phyloP scores from a whole-genome alignment of 2,888 invertebrate genomes.

The Ornithoptera alexandrae region DNA sequence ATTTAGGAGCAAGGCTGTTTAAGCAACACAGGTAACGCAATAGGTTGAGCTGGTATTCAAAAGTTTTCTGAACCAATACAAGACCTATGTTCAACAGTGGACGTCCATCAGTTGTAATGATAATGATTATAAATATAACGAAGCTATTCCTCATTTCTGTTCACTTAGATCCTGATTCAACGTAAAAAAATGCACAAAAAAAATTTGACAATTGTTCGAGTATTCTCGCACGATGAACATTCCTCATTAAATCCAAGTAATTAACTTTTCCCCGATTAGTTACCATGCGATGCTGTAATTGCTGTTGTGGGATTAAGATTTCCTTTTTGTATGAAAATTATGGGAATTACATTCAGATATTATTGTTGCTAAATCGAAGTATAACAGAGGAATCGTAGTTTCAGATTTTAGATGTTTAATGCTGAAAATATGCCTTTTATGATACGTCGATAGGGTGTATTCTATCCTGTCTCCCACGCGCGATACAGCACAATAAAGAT shows the following conservation, averaged over 20 bases:
- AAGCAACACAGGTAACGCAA: neutral
- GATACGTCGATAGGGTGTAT: too few relatives aligned
- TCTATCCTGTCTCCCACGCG: too few relatives aligned
- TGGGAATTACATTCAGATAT: neutral
- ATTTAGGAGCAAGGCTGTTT: neutral
- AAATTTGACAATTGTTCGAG: neutral
- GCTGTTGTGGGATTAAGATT: conserved; percentile 15
- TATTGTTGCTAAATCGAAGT: neutral
- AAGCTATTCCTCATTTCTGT: too few relatives aligned
- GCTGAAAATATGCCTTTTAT: too few relatives aligned
- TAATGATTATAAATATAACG: too few relatives aligned
- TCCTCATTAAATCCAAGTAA: conserved; percentile 16
- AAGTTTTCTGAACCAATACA: neutral
- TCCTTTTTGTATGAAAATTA: conserved; percentile 21
- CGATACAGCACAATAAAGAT: too few relatives aligned
- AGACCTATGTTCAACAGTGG: too few relatives aligned
- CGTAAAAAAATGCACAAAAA: neutral
- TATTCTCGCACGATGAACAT: conserved; percentile 21
- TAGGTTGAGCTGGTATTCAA: neutral
- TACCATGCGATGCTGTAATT: conserved; percentile 18
- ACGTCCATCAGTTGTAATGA: too few relatives aligned
- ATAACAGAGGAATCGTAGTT: too few relatives aligned
- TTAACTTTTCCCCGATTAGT: conserved; percentile 19
- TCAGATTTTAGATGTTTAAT: too few relatives aligned
- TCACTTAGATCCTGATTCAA: too few relatives aligned